Base-by-base conservation (phyloP, 2,888 invertebrate genomes). In the Metalampra italica region DNA sequence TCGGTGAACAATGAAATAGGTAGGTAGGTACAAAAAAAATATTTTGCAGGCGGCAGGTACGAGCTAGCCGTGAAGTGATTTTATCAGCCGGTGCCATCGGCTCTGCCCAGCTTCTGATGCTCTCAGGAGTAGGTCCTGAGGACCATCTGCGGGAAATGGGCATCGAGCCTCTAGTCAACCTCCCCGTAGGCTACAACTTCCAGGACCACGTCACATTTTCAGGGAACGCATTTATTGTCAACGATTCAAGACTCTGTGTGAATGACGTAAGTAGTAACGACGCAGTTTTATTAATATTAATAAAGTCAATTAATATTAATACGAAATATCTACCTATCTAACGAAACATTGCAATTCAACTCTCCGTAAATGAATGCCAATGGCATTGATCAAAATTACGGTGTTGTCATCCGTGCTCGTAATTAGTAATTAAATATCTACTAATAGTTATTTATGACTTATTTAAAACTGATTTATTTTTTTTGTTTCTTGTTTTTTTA, bases 71-170 rank as follows among this genome's bases (percentile, higher is more conserved):
- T 56, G 97, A 96, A 79, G 91, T 97, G 0, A 91, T 97, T 46
- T 77, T 97, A 29, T 92, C 94, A 7, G 96, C 96, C 0, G 97
- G 97, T 3, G 85, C 94, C 0, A 92, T 97, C 29, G 96, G 95
- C 58, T 95, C 96, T 1, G 96, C 97, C 0, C 97, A 97, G 70
- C 75, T 97, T 3, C 77, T 97, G 42, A 94, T 97, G 95, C 75
- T 97, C 11, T 96, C 96, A 0, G 97, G 97, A 9, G 85, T 97
- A 29, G 95, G 95, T 0, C 95, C 95, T 0, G 78, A 71, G 30
- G 82, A 91, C 0, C 92, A 94, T 65, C 78, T 95, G 5, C 64
- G 77, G 14, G 79, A 91, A 32, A 66, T 92, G 7, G 90, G 90
- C 3, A 94, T 96, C 46, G 74, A 90, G 0, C 90, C 93, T 1